Evolutionary conservation across 2,113 vertebrate species (phyloP).

Genomic region (Grus americana): DNA sequence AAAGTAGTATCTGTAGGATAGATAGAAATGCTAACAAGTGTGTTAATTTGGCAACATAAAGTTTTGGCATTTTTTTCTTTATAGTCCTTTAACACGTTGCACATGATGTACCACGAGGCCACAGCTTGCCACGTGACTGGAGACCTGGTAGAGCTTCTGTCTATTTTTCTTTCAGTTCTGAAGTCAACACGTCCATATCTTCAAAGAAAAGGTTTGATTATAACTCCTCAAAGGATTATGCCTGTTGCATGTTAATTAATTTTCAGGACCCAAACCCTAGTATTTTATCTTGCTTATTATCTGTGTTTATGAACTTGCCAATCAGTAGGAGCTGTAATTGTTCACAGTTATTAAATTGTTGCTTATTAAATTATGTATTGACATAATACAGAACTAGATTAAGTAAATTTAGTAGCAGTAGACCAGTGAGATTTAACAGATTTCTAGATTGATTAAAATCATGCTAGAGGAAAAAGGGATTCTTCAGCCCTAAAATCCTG

Average conservation of each 20-base stretch:
- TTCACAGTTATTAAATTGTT: neutral
- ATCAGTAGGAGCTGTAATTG: neutral
- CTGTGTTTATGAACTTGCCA: neutral
- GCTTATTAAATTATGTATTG: neutral
- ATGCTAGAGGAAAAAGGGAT: neutral
- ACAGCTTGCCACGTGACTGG: slow-evolving; percentile 98
- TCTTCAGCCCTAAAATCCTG: neutral
- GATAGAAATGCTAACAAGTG: neutral
- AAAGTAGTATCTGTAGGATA: neutral
- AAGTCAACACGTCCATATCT: slow-evolving; percentile 95
- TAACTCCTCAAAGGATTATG: neutral
- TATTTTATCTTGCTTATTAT: neutral
- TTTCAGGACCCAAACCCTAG: neutral
- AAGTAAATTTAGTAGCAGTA: neutral
- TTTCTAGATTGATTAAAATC: neutral
- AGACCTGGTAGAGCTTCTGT: slow-evolving; percentile 97
- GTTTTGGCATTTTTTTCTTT: neutral
- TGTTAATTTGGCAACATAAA: neutral
- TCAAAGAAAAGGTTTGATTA: slow-evolving; percentile 92
- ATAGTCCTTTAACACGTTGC: slow-evolving; percentile 97
- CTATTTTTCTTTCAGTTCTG: slow-evolving; percentile 96
- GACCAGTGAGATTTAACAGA: neutral
- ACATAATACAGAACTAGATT: neutral
- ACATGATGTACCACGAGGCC: slow-evolving; percentile 99
- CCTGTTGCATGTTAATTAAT: neutral